Base-by-base conservation (phyloP, 2,113 vertebrate genomes). In the Gambusia affinis region DNA sequence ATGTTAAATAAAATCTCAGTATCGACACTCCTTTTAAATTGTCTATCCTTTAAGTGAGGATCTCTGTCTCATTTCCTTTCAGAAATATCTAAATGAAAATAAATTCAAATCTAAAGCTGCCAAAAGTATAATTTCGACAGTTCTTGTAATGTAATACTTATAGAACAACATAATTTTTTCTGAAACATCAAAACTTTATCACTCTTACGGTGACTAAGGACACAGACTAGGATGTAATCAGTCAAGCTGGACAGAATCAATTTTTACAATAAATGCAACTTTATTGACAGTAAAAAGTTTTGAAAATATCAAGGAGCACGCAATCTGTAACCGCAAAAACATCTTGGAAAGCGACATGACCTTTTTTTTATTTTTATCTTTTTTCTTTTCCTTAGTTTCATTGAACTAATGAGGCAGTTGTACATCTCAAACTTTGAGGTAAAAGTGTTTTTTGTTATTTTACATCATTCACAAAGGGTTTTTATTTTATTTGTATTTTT, bases 271-370 rank as follows among this genome's bases (percentile, higher is more conserved):
- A 95, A 94, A 94, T 89, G 73, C 82, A 91, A 92, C 92, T 95
- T 95, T 95, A 95, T 94, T 94, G 91, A 94, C 93, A 93, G 93
- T 95, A 93, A 93, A 95, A 95, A 95, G 93, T 92, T 89, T 93
- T 79, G 89, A 92, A 89, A 94, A 93, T 90, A 92, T 91, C 85
- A 82, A 92, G 89, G 91, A 91, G 86, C 85, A 92, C 91, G 84
- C 88, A 75, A 57, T 88, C 77, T 93, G 87, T 90, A 92, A 94
- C 86, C 88, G 91, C 89, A 93, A 91, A 89, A 92, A 92, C 92
- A 92, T 92, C 89, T 92, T 67, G 83, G 70, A 93, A 93, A 94
- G 91, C 93, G 91, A 94, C 92, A 90, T 90, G 90, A 90, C 88
- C 83, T 91, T 2, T 76, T 85, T 92, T 91, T 51, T 15, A n/a